phyloP scores from a whole-genome alignment of 2,888 invertebrate species.

The Polyommatus iphigenia region DNA sequence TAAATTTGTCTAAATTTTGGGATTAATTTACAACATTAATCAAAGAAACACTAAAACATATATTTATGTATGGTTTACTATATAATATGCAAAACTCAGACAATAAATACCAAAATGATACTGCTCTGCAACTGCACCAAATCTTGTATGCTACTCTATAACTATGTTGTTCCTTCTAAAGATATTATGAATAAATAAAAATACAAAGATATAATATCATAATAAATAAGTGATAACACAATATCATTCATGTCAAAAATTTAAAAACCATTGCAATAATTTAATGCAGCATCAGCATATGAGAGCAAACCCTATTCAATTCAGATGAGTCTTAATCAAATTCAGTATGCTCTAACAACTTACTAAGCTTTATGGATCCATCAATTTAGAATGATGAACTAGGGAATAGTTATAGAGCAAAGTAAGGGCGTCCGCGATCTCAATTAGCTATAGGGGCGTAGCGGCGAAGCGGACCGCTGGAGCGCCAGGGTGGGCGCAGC shows the following conservation, averaged over 20 bases:
- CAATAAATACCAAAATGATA: background rate
- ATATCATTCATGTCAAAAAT: background rate
- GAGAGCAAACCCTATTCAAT: slow-evolving; percentile 21
- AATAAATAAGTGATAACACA: background rate
- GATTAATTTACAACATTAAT: background rate
- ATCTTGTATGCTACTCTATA: slow-evolving; percentile 2
- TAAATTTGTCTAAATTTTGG: background rate
- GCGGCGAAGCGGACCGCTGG: slow-evolving; percentile 28
- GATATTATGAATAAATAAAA: background rate
- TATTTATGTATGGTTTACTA: background rate
- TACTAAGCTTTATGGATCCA: slow-evolving; percentile 57
- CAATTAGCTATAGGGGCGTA: slow-evolving; percentile 34
- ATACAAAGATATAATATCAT: background rate
- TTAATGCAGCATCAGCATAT: slow-evolving; percentile 18
- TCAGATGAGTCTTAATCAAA: slow-evolving; percentile 30
- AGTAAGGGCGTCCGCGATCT: slow-evolving; percentile 35
- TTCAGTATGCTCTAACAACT: slow-evolving; percentile 58
- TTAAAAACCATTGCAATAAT: slow-evolving; percentile 16
- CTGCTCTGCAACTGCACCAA: background rate
- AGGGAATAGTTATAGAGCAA: slow-evolving; percentile 34
- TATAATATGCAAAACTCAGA: background rate
- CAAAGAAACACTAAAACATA: background rate
- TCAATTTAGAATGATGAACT: slow-evolving; percentile 43
- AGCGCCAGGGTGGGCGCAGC: slow-evolving; percentile 31
- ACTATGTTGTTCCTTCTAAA: background rate